These are phyloP conservation scores for Montipora efflorescens DNA, from an alignment of 64 coral and sea anemone species.

Conservation along the genomic window DNA sequence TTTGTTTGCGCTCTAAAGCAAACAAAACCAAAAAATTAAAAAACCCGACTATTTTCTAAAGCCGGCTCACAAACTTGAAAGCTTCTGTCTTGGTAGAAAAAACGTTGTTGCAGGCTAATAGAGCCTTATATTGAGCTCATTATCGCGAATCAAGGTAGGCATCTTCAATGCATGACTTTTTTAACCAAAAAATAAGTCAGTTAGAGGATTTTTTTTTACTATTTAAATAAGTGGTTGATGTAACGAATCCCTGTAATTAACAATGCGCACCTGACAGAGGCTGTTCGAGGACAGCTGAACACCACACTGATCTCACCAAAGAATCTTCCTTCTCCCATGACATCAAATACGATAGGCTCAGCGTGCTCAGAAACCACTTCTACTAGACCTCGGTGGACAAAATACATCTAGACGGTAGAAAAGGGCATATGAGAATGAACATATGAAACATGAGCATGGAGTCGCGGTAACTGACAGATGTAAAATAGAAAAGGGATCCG, in stretches of 20 bases:
- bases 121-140: too few relatives aligned
- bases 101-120: too few relatives aligned
- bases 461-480: too few relatives aligned
- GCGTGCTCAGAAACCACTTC: conserved; percentile 90
- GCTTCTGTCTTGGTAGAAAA: too few relatives aligned
- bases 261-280: conserved; percentile 72
- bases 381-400: conserved; percentile 82
- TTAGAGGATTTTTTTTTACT: too few relatives aligned
- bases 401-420: conserved; percentile 79
- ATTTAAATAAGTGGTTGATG: neutral
- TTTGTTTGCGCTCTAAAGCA: conserved; percentile 72
- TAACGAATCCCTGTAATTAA: too few relatives aligned
- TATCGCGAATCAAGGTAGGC: too few relatives aligned
- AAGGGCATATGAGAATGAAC: neutral
- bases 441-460: neutral
- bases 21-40: neutral
- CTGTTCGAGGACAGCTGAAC: conserved; percentile 87
- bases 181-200: too few relatives aligned
- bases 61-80: too few relatives aligned
- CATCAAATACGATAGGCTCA: conserved; percentile 82
- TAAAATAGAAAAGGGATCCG: too few relatives aligned
- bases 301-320: conserved; percentile 95
- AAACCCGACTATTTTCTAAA: too few relatives aligned
- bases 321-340: conserved; percentile 85
- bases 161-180: too few relatives aligned